phyloP scores from a whole-genome alignment of 1,140 invertebrate genomes.

The Neodiprion lecontei region DNA sequence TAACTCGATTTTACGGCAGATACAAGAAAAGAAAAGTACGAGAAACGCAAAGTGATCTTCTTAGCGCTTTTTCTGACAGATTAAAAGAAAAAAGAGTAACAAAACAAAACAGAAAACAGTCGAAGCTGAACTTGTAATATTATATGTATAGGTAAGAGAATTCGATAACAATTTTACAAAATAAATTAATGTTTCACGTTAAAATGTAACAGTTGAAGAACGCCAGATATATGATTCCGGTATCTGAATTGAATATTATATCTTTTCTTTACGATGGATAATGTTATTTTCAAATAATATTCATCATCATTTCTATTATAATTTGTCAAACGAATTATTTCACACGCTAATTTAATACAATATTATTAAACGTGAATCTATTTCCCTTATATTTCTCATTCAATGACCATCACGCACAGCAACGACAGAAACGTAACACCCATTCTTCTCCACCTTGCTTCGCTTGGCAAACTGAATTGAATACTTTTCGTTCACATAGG shows the following conservation, averaged over 20 bases:
- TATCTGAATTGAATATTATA: neutral
- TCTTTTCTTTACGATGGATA: neutral
- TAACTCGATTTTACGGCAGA: too few relatives aligned
- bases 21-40: neutral
- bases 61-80: neutral
- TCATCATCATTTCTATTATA: neutral
- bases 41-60: neutral
- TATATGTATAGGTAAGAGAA: neutral
- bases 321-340: neutral
- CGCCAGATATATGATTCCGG: neutral
- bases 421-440: slow-evolving; percentile 11
- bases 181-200: neutral
- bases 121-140: too few relatives aligned
- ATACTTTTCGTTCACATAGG: slow-evolving; percentile 7
- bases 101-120: too few relatives aligned
- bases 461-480: slow-evolving; percentile 37
- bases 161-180: neutral
- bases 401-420: slow-evolving; percentile 7
- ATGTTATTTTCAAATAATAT: neutral
- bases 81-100: too few relatives aligned
- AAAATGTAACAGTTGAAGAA: neutral
- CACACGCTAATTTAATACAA: neutral
- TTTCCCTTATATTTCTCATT: neutral
- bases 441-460: slow-evolving; percentile 33
- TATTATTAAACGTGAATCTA: neutral